Evolutionary conservation across 2,797 vertebrate genomes (phyloP), one percentile per base, ranked within the genome.

Genomic region (Pyrrhura leucotis): DNA sequence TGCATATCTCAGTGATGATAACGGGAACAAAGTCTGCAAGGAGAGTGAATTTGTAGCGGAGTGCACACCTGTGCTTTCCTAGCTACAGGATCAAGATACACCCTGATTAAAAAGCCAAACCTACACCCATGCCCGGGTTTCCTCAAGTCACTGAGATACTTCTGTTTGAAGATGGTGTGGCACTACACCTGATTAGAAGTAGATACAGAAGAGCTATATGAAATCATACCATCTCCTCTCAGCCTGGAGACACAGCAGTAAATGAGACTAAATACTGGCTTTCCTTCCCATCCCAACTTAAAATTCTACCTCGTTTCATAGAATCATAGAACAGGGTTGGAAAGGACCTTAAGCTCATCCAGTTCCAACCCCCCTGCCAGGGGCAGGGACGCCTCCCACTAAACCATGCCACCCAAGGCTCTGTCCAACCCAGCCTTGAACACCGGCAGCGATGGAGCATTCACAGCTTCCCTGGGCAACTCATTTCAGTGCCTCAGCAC

Each of bases 1-100:
- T 31, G 18, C 1, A 0, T 13, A 62, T 47, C 50, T 78, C 1
- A 2, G n/a, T 1, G 2, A 25, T 17, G 53, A 20, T 33, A 79
- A 58, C 0, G 23, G 42, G 23, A 78, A 50, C 14, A 23, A 81
- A 75, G 14, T 48, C 80, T 6, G 5, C 23, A 75, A 47, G 84
- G 48, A 66, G 18, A 58, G 78, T n/a, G 47, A 47, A 66, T 67
- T 48, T 71, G 33, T 39, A 48, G 35, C 31, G 25, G 8, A 8
- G 6, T 47, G 63, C 10, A 44, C 8, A n/a, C 35, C 12, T 48
- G 21, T 58, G 45, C 31, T 54, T 69, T 90, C 51, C 14, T 23
- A 75, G 23, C 23, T 85, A 78, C 62, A 35, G 35, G 53, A 26
- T 35, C 6, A 59, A 86, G 68, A 48, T 37, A 21, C 25, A 58